Evolutionary conservation across 2,888 invertebrate species (phyloP).

Genomic region (Synergus gifuensis): DNA sequence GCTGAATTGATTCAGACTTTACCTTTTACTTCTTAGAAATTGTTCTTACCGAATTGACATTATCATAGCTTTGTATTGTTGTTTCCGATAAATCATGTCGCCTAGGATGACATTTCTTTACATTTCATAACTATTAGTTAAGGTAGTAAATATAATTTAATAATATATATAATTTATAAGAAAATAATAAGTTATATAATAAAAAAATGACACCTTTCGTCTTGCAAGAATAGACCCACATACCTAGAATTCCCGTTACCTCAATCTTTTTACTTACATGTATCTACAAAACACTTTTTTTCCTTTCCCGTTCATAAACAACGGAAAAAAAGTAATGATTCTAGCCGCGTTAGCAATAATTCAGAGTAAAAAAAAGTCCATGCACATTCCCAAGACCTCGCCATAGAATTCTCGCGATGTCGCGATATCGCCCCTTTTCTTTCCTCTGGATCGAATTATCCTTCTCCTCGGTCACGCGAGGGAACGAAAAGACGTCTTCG

Average conservation of each 20-base stretch:
- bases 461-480: constrained; percentile 6
- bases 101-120: too few relatives aligned
- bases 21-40: constrained; percentile 26
- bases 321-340: constrained; percentile 29
- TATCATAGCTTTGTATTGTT: not conserved
- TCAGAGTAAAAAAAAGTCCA: constrained; percentile 1
- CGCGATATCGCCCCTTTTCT: constrained; percentile 4
- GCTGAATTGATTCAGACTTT: constrained; percentile 27
- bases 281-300: not conserved
- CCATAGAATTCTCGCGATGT: constrained; percentile 21
- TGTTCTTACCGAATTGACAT: constrained; percentile 3
- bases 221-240: not conserved
- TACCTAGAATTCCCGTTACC: not conserved
- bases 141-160: too few relatives aligned
- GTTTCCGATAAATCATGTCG: too few relatives aligned
- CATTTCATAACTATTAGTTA: too few relatives aligned
- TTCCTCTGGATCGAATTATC: constrained; percentile 1
- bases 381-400: constrained; percentile 20
- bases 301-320: not conserved
- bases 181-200: too few relatives aligned
- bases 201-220: not conserved
- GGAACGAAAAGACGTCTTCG: constrained; percentile 2
- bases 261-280: not conserved
- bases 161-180: too few relatives aligned
- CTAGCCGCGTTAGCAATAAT: constrained; percentile 35